Base-by-base conservation (phyloP, 1,140 invertebrate species). In the Drosophila willistoni region DNA sequence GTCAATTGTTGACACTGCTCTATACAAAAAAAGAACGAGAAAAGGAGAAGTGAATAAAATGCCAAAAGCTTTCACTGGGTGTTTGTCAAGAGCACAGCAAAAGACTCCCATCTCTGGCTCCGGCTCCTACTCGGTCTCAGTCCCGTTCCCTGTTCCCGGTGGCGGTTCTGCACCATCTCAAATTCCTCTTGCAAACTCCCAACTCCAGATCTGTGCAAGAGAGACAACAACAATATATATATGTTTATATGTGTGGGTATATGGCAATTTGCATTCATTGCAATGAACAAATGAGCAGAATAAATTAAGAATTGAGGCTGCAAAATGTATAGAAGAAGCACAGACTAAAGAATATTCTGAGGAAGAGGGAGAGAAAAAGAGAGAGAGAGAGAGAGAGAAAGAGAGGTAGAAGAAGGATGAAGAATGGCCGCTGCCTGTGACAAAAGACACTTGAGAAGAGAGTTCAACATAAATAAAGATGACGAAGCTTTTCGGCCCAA, bases 381-480 rank as follows among this genome's bases (percentile, higher is more conserved):
- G 7, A 64, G 56, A 19, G 3, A 14, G 17, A 69, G 12, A 61
- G 5, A 4, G 29, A 64, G n/a, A 17, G 19, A 12, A 33, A 25
- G 36, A 57, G 13, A 25, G 17, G 42, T 57, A 44, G n/a, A 44
- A 51, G 7, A 14, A 51, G 14, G 9, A 51, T 51, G 44, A 51
- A 51, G 44, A 74, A 83, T 73, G 70, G 71, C 70, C 77, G 77
- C 75, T 47, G 44, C 44, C 81, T 79, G 56, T 84, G 76, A 86
- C 83, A 82, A 86, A 87, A 87, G 83, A 86, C 83, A 82, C 83
- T 79, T 79, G 64, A 71, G 55, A 62, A 54, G 57, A 68, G 61
- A 57, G 64, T 73, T 79, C 69, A 76, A 76, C 71, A 86, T 86
- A 87, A 86, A 87, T 87, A 87, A 86, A 89, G 84, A 89, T 90